Percentiles rank a stretch among this genome's conserved stretches.
Evolutionary conservation across 2,888 invertebrate species (phyloP).

Genomic region (Dioctria linearis): DNA sequence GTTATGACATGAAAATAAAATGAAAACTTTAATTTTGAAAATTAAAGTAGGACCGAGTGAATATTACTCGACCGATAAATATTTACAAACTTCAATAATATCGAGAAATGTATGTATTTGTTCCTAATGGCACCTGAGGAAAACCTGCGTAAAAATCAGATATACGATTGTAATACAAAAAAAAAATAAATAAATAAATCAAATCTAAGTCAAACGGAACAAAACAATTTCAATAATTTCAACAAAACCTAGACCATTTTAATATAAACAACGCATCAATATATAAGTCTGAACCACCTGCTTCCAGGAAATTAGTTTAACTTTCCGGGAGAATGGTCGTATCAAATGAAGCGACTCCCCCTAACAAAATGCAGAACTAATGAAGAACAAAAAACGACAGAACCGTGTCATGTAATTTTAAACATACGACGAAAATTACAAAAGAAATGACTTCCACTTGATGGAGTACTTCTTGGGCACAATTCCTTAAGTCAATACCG

Average conservation of each 20-base stretch:
- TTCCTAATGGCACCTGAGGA: too few relatives aligned
- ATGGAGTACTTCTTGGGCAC: slow-evolving; percentile 41
- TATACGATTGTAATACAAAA: too few relatives aligned
- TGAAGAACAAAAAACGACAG: slow-evolving; percentile 40
- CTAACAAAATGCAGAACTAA: slow-evolving; percentile 18
- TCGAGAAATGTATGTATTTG: too few relatives aligned
- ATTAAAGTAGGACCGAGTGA: too few relatives aligned
- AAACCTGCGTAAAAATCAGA: too few relatives aligned
- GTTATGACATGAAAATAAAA: too few relatives aligned
- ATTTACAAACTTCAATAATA: too few relatives aligned
- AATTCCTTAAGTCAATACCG: slow-evolving; percentile 39
- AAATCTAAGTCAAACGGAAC: too few relatives aligned
- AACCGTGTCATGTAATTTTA: slow-evolving; percentile 57
- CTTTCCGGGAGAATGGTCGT: background rate
- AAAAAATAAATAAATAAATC: too few relatives aligned
- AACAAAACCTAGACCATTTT: background rate
- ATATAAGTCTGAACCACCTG: background rate
- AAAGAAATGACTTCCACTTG: slow-evolving; percentile 59
- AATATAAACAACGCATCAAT: background rate
- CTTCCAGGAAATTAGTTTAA: background rate
- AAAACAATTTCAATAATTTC: background rate
- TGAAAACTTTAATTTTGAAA: too few relatives aligned
- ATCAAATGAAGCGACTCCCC: slow-evolving; percentile 37
- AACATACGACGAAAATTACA: slow-evolving; percentile 59
- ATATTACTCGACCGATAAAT: too few relatives aligned